Evolutionary conservation across 2,113 vertebrate genomes (phyloP), one percentile per base, ranked within the genome.

Genomic region (Misgurnus anguillicaudatus): DNA sequence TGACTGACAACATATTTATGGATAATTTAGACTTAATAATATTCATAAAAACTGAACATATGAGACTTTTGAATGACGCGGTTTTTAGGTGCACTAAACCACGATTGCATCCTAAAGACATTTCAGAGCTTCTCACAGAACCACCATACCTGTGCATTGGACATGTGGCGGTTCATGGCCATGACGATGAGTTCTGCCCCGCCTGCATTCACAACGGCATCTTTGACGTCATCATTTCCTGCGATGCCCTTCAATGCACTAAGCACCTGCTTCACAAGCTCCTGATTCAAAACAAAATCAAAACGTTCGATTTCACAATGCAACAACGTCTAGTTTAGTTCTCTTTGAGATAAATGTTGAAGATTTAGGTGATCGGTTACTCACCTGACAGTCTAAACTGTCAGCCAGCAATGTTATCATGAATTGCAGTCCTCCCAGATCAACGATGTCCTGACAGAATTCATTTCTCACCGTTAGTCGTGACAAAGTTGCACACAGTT

Each of bases 391-490:
- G 74, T 98, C 94, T 3, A 89, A 93, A 88, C 90, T 91, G 85
- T 95, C 92, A 1, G 94, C 94, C 53, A 99, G 91, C 39, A 98
- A 88, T 0, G 92, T 82, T 84, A 97, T 91, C 84, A 99, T 95
- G 5, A 99, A 86, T 42, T 90, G 88, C 4, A 99, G 85, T 41
- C 98, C 98, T 0, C 98, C 97, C 0, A 98, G 90, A 81, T 98
- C 95, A 61, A 97, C 96, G 1, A 99, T 94, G 19, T 98, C 96
- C 87, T 98, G 96, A 85, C 97, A 99, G 90, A 97, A 99, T 85
- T 99, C 97, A 0, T 98, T 99, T 62, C 98, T 94, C 51, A 99
- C 95, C 0, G 95, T 94, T 84, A 99, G 91, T 36, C 93, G 94
- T 2, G 95, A 93, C 38, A 99, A 85, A 45, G 97, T 95, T 48